A percentile compares a stretch with the other conserved stretches of the same genome.
These are phyloP conservation scores for Anguilla megastoma DNA, from an alignment of 2,797 vertebrate genomes.

Conservation along the genomic window DNA sequence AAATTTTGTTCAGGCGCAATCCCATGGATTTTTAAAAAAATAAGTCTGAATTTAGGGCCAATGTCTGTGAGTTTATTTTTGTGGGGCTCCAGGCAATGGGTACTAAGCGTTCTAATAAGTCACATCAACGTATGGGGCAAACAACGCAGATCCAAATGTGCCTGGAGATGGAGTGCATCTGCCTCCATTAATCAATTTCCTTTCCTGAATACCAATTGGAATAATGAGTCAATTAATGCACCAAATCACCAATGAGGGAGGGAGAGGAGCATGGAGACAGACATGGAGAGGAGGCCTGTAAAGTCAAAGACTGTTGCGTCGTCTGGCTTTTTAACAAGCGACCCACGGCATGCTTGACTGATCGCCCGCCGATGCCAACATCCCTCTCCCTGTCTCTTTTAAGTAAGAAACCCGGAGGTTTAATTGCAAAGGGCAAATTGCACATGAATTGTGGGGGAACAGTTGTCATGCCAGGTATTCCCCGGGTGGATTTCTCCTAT, in stretches of 20 bases:
- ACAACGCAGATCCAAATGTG: slow-evolving; percentile 67
- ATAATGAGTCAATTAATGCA: slow-evolving; percentile 96
- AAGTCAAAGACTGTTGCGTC: slow-evolving; percentile 65
- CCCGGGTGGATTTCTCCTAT: background rate
- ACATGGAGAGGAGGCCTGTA: slow-evolving; percentile 61
- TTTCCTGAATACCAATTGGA: slow-evolving; percentile 80
- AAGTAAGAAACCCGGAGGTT: slow-evolving; percentile 53
- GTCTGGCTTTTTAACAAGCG: slow-evolving; percentile 72
- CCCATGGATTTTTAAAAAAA: background rate
- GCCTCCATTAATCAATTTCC: slow-evolving; percentile 86
- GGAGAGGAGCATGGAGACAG: slow-evolving; percentile 55
- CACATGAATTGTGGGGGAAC: slow-evolving; percentile 20
- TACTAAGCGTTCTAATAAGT: slow-evolving; percentile 78
- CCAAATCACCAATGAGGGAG: slow-evolving; percentile 87
- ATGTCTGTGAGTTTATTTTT: slow-evolving; percentile 6
- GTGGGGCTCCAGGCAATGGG: slow-evolving; percentile 52
- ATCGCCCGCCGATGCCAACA: slow-evolving; percentile 66
- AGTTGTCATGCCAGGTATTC: slow-evolving; percentile 35
- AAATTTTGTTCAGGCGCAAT: background rate
- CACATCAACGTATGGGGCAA: slow-evolving; percentile 76
- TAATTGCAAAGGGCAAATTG: slow-evolving; percentile 43
- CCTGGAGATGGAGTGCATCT: slow-evolving; percentile 83
- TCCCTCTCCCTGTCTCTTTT: slow-evolving; percentile 62
- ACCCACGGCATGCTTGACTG: slow-evolving; percentile 70
- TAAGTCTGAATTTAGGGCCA: slow-evolving; percentile 17